phyloP scores from a whole-genome alignment of 2,113 vertebrate species.

The Xerus inauris region DNA sequence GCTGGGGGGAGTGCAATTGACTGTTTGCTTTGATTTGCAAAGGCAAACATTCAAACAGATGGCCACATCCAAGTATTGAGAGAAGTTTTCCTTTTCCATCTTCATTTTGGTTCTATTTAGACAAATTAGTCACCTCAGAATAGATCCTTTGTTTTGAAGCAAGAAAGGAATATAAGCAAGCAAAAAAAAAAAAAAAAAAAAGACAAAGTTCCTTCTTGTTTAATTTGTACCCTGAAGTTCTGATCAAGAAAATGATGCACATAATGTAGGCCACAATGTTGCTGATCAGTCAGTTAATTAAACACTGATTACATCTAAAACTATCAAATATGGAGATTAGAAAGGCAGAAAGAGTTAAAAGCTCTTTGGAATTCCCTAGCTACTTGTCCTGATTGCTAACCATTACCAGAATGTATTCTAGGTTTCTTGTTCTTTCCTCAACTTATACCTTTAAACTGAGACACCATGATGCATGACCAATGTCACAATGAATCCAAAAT shows the following conservation, averaged over 20 bases:
- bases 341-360: background rate
- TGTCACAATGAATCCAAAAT: background rate
- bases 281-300: background rate
- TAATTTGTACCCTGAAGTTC: slow-evolving; percentile 48
- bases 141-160: slow-evolving; percentile 3
- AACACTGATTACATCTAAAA: slow-evolving; percentile 2
- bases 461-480: background rate
- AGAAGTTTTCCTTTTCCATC: background rate
- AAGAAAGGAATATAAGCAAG: background rate
- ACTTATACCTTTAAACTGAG: background rate
- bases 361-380: background rate
- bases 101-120: background rate
- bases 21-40: slow-evolving; percentile 30
- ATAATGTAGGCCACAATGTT: slow-evolving; percentile 15
- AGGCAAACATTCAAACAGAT: slow-evolving; percentile 32
- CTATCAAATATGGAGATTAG: background rate
- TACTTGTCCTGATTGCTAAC: background rate
- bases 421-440: background rate
- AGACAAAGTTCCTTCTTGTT: background rate
- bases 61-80: background rate
- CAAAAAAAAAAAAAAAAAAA: background rate
- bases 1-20: background rate
- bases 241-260: background rate
- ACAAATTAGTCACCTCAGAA: background rate
- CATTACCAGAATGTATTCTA: background rate